Evolutionary conservation across 2,113 vertebrate species (phyloP).

Genomic region (Brienomyrus longianalis): DNA sequence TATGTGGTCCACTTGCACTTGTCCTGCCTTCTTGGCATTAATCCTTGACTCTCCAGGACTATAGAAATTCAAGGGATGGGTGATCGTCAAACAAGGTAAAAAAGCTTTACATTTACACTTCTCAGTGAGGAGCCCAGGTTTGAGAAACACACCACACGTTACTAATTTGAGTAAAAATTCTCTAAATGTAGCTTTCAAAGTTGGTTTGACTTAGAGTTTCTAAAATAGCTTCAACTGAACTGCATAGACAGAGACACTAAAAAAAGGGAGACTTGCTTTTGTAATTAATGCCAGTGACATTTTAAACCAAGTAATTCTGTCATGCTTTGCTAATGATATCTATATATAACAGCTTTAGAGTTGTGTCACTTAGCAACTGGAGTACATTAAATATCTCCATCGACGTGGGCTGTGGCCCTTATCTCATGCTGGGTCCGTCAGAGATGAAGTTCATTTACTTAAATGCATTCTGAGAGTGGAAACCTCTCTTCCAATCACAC

Average conservation of each 20-base stretch:
- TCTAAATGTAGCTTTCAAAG: not conserved
- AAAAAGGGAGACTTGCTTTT: slow-evolving; percentile 22
- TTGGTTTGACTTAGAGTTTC: not conserved
- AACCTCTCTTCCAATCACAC: slow-evolving; percentile 44
- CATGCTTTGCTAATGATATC: slow-evolving; percentile 34
- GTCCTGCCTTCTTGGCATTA: not conserved
- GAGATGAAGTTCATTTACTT: slow-evolving; percentile 45
- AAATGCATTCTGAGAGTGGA: slow-evolving; percentile 30
- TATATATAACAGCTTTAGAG: slow-evolving; percentile 37
- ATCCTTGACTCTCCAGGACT: not conserved
- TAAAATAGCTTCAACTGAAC: slow-evolving; percentile 18
- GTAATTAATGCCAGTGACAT: slow-evolving; percentile 37
- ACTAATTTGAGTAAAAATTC: not conserved
- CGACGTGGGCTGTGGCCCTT: slow-evolving; percentile 9
- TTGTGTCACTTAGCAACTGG: slow-evolving; percentile 18
- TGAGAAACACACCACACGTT: not conserved
- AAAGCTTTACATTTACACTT: not conserved
- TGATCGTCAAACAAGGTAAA: not conserved
- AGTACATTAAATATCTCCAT: slow-evolving; percentile 25
- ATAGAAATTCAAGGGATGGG: not conserved
- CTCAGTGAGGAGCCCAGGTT: not conserved
- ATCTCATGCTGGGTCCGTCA: slow-evolving; percentile 29
- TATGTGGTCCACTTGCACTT: not conserved
- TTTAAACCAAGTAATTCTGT: slow-evolving; percentile 32
- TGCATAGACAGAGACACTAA: not conserved